phyloP scores from a whole-genome alignment of 2,113 vertebrate genomes.

The Merops nubicus region DNA sequence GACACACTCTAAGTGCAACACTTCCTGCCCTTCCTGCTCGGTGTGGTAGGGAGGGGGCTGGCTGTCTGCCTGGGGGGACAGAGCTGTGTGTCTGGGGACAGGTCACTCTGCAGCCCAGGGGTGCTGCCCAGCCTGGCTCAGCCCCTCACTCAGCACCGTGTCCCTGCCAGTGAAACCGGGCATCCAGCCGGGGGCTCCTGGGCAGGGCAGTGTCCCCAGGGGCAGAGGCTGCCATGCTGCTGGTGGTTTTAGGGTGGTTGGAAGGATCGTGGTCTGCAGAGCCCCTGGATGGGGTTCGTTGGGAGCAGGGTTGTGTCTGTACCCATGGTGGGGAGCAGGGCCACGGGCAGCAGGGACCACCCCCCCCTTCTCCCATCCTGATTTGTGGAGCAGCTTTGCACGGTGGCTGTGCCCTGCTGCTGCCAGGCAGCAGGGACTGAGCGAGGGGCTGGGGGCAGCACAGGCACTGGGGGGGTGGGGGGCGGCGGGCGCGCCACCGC shows the following conservation, averaged over 20 bases:
- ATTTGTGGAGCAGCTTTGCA: neutral
- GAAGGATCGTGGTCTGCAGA: neutral
- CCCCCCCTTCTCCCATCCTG: accelerated
- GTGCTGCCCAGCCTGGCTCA: neutral
- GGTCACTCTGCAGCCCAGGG: neutral
- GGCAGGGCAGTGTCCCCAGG: neutral
- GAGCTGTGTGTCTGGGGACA: neutral
- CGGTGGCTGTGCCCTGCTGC: neutral
- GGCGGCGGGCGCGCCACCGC: too few species aligned
- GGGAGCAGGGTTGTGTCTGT: neutral
- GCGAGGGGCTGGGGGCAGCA: too few species aligned
- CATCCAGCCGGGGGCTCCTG: neutral
- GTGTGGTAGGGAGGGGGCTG: neutral
- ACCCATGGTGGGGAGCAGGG: accelerated
- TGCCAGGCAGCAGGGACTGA: too few species aligned
- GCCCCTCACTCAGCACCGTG: accelerated
- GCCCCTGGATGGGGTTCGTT: accelerated
- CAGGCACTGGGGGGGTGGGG: too few species aligned
- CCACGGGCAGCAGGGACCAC: neutral
- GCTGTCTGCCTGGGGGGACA: accelerated
- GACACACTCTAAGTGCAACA: accelerated
- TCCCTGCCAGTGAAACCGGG: accelerated
- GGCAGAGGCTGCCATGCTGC: neutral
- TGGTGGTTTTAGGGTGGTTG: accelerated
- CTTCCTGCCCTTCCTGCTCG: neutral